These are phyloP conservation scores for Cyanoramphus novaezelandiae DNA, from an alignment of 2,113 vertebrate genomes.

Conservation along the genomic window DNA sequence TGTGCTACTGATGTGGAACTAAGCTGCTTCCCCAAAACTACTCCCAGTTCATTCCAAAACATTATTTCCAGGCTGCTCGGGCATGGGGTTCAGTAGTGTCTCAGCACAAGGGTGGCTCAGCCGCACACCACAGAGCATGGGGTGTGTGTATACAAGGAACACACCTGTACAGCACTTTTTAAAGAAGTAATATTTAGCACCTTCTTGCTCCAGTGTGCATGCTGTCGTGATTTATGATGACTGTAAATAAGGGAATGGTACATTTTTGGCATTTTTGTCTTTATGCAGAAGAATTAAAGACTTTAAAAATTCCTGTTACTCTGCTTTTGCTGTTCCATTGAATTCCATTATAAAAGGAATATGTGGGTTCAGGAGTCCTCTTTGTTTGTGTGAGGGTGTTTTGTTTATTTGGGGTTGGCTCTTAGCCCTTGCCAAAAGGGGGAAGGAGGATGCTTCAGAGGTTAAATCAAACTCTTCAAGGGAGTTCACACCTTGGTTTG, in stretches of 20 bases:
- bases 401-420: background rate
- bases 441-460: background rate
- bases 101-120: background rate
- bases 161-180: conserved; percentile 9
- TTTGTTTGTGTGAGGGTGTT: background rate
- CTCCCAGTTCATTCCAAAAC: background rate
- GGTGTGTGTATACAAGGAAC: background rate
- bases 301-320: background rate
- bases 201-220: background rate
- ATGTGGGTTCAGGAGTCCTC: background rate
- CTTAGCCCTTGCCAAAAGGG: background rate
- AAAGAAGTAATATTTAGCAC: background rate
- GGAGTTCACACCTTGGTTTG: background rate
- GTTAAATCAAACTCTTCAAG: background rate
- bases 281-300: conserved; percentile 32
- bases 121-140: background rate
- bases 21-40: background rate
- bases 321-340: background rate
- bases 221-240: background rate
- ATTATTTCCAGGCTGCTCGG: background rate
- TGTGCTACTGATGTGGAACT: background rate
- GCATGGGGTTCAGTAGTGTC: background rate
- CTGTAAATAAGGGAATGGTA: conserved; percentile 21
- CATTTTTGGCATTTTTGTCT: background rate
- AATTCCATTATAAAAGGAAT: background rate